Conservation (phyloP, 2,113 vertebrate genomes). For the Corvus moneduloides region DNA sequence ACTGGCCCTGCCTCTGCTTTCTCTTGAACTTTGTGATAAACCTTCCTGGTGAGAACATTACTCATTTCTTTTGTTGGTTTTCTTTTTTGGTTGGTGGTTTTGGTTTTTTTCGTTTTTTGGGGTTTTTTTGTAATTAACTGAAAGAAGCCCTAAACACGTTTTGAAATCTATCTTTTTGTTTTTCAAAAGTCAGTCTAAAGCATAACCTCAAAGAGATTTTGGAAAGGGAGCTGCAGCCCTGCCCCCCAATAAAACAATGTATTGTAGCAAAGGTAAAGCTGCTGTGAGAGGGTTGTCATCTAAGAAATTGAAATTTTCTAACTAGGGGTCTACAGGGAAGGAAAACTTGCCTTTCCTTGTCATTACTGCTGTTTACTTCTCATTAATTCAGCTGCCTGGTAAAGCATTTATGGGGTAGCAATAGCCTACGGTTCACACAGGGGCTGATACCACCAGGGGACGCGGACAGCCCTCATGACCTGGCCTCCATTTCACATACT, state of each 20-base stretch:
- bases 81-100: background rate
- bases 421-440: background rate
- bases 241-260: background rate
- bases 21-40: background rate
- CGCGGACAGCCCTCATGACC: background rate
- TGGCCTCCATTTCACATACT: background rate
- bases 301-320: background rate
- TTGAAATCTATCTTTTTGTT: background rate
- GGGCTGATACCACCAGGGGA: background rate
- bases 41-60: background rate
- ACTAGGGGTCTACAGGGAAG: background rate
- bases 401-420: background rate
- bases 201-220: background rate
- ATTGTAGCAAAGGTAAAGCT: background rate
- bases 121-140: background rate
- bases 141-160: background rate
- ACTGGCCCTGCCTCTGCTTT: background rate
- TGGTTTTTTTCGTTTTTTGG: too few relatives aligned
- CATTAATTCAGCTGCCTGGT: background rate
- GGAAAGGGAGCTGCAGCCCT: background rate
- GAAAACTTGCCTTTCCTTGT: background rate
- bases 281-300: background rate
- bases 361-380: background rate
- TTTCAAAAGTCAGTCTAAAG: background rate
- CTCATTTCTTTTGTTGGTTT: background rate